Conservation (phyloP, 2,888 invertebrate genomes). For the Amphimallon solstitiale region DNA sequence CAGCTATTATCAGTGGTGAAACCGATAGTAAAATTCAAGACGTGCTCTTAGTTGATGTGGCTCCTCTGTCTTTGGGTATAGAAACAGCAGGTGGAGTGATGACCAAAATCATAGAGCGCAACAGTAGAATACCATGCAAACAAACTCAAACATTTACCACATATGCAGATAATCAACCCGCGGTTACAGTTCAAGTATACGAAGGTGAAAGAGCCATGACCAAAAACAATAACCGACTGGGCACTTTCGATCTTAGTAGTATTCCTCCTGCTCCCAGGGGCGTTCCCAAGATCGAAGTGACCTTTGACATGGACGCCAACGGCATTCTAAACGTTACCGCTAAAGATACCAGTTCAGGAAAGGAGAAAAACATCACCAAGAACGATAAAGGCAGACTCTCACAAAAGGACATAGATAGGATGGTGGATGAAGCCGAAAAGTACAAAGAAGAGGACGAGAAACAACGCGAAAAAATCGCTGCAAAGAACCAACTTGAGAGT, state of each 20-base stretch:
- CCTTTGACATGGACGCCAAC: no score
- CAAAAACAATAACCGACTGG: slow-evolving; percentile 78
- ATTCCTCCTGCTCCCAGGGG: slow-evolving; percentile 77
- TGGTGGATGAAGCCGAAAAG: slow-evolving; percentile 78
- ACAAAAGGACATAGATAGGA: slow-evolving; percentile 83
- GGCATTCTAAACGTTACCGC: slow-evolving; percentile 73
- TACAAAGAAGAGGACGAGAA: slow-evolving; percentile 79
- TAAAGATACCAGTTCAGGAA: slow-evolving; percentile 70
- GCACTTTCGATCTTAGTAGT: slow-evolving; percentile 73
- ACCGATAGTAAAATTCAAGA: slow-evolving; percentile 80
- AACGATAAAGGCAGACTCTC: slow-evolving; percentile 85
- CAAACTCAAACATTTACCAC: slow-evolving; percentile 73
- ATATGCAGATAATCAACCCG: slow-evolving; percentile 74
- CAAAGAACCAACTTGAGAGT: slow-evolving; percentile 79
- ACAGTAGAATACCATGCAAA: no score
- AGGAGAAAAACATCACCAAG: slow-evolving; percentile 78
- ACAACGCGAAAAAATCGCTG: slow-evolving; percentile 72
- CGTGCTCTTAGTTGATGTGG: slow-evolving; percentile 75
- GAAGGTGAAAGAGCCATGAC: slow-evolving; percentile 84
- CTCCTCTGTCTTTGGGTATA: slow-evolving; percentile 78
- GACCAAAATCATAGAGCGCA: slow-evolving; percentile 71
- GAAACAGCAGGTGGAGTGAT: slow-evolving; percentile 88
- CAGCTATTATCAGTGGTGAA: slow-evolving; percentile 57
- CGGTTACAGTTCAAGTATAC: slow-evolving; percentile 69
- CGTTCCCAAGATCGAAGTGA: slow-evolving; percentile 75